phyloP scores from a whole-genome alignment of 2,888 invertebrate genomes.

The Anthrax anthrax region DNA sequence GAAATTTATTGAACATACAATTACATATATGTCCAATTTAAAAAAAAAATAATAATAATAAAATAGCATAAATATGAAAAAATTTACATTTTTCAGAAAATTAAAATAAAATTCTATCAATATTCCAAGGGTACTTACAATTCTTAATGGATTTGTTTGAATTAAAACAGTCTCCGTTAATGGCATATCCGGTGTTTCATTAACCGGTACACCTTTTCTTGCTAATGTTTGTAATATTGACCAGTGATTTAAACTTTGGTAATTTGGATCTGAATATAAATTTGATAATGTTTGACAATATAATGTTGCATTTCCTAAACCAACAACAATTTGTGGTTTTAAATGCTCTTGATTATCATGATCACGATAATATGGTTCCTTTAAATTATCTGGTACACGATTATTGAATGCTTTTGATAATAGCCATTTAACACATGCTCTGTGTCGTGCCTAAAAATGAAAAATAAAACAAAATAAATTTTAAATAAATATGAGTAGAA shows the following conservation, averaged over 20 bases:
- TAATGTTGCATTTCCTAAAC: conserved; percentile 83
- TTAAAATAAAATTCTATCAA: conserved; percentile 2
- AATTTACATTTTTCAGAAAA: background rate
- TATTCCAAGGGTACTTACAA: conserved; percentile 58
- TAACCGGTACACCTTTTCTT: conserved; percentile 77
- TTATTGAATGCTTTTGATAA: conserved; percentile 92
- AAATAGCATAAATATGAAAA: background rate
- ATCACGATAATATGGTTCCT: conserved; percentile 89
- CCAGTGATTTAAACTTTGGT: conserved; percentile 90
- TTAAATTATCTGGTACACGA: conserved; percentile 80
- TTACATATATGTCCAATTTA: background rate
- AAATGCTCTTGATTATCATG: conserved; percentile 90
- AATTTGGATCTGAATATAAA: conserved; percentile 92
- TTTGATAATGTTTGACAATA: conserved; percentile 89
- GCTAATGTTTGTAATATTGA: conserved; percentile 86
- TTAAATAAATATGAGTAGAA: too few species aligned
- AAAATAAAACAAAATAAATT: conserved; percentile 5
- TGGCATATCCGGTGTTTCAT: conserved; percentile 69
- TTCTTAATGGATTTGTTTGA: conserved; percentile 86
- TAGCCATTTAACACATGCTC: conserved; percentile 92
- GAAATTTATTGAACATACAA: too few species aligned
- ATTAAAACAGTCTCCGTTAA: conserved; percentile 92
- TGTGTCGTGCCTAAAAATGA: conserved; percentile 81
- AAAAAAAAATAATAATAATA: background rate
- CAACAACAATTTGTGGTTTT: conserved; percentile 80